Conservation (phyloP, 2,888 invertebrate species). For the Cosmia pyralina region DNA sequence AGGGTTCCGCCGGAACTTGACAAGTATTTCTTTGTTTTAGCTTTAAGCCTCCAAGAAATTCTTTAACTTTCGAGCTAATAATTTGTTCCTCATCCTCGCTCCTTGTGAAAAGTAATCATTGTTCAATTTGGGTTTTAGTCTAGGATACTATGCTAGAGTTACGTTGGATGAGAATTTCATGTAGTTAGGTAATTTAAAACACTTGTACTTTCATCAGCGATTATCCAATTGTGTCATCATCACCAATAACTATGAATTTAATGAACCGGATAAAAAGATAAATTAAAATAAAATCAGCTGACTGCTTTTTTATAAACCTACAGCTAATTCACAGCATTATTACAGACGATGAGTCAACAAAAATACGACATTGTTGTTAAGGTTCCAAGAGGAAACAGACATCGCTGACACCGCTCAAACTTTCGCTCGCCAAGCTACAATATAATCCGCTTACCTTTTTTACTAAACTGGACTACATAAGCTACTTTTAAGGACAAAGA, state of each 20-base stretch:
- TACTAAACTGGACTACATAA: slow-evolving; percentile 30
- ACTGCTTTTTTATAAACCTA: neutral
- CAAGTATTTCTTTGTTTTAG: slow-evolving; percentile 29
- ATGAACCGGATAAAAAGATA: neutral
- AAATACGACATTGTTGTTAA: slow-evolving; percentile 21
- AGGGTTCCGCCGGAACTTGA: slow-evolving; percentile 31
- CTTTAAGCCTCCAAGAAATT: neutral
- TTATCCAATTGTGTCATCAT: neutral
- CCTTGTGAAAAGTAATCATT: neutral
- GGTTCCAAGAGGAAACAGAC: slow-evolving; percentile 19
- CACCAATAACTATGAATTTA: neutral
- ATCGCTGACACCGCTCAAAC: slow-evolving; percentile 34
- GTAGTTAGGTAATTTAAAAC: neutral
- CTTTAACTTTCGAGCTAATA: neutral
- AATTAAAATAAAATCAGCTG: neutral
- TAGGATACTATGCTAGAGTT: neutral
- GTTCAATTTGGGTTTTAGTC: neutral
- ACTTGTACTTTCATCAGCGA: neutral
- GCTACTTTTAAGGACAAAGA: slow-evolving; percentile 44
- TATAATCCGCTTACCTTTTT: slow-evolving; percentile 32
- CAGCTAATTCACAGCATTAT: slow-evolving; percentile 24
- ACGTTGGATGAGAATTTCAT: neutral
- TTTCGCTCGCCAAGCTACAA: slow-evolving; percentile 16
- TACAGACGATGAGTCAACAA: slow-evolving; percentile 14
- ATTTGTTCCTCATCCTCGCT: neutral